phyloP scores from a whole-genome alignment of 2,888 invertebrate species.

The Bombyx huttoni region DNA sequence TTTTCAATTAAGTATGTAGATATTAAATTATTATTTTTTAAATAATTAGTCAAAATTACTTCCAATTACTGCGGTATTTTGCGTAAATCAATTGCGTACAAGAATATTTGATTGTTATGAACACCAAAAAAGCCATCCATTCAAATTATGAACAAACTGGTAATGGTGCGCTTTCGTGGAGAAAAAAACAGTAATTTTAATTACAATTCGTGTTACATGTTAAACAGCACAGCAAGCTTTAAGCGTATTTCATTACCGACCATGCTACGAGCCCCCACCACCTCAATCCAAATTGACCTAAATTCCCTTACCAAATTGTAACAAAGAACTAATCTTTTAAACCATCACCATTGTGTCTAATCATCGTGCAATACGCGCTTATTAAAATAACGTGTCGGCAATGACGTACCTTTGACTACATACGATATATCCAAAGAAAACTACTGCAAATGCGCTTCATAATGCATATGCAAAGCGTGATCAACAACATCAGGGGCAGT shows the following conservation, averaged over 20 bases:
- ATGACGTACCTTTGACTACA: constrained; percentile 73
- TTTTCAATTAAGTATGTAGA: too few relatives aligned
- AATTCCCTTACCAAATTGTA: not conserved
- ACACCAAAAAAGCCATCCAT: not conserved
- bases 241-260: too few relatives aligned
- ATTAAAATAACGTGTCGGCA: constrained; percentile 57
- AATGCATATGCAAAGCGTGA: constrained; percentile 75
- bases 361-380: constrained; percentile 52
- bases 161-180: too few relatives aligned
- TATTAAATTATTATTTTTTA: not conserved
- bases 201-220: too few relatives aligned
- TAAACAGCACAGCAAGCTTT: too few relatives aligned
- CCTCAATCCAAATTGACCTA: too few relatives aligned
- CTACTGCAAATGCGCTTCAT: constrained; percentile 75
- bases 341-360: constrained; percentile 47
- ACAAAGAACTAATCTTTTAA: not conserved
- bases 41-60: constrained; percentile 50
- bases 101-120: not conserved
- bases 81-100: not conserved
- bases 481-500: constrained; percentile 74
- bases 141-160: too few relatives aligned
- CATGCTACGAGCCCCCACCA: too few relatives aligned
- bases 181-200: too few relatives aligned
- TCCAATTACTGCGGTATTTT: constrained; percentile 33
- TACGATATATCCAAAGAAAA: constrained; percentile 74